A percentile compares a stretch with the other conserved stretches of the same genome.
These are phyloP conservation scores for Prenolepis imparis DNA, from an alignment of 2,888 invertebrate species.

Conservation along the genomic window DNA sequence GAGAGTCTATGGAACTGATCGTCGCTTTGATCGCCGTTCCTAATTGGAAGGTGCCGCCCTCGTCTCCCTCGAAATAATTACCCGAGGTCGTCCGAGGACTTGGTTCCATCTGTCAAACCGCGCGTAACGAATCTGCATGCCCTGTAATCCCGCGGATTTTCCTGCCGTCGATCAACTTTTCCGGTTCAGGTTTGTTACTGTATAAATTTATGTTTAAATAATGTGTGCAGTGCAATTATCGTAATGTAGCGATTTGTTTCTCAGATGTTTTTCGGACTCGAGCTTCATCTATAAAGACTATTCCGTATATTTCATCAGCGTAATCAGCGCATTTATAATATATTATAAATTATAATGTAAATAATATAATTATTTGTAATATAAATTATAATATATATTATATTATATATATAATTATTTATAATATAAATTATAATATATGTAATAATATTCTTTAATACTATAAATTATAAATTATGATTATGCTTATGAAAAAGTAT, in stretches of 20 bases:
- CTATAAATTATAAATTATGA: too few species aligned
- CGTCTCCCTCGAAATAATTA: conserved; percentile 70
- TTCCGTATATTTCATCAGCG: background rate
- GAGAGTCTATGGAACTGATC: conserved; percentile 59
- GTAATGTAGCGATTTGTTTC: background rate
- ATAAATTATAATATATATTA: too few species aligned
- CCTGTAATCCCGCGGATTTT: background rate
- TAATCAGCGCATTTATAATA: too few species aligned
- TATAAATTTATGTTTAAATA: background rate
- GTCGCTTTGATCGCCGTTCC: conserved; percentile 69
- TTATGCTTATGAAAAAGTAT: too few species aligned
- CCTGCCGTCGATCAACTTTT: background rate
- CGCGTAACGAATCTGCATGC: conserved; percentile 28
- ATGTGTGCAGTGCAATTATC: too few species aligned
- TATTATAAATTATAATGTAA: too few species aligned
- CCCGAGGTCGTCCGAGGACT: conserved; percentile 64
- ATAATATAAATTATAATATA: too few species aligned
- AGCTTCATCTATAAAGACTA: background rate
- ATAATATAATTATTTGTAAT: too few species aligned
- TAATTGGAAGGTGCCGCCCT: conserved; percentile 71
- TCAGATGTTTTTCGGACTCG: background rate
- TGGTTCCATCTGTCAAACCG: conserved; percentile 54
- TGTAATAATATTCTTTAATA: too few species aligned
- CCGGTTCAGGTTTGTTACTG: background rate
- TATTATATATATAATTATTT: too few species aligned